Conservation (phyloP, 2,113 vertebrate genomes). For the Miniopterus natalensis region DNA sequence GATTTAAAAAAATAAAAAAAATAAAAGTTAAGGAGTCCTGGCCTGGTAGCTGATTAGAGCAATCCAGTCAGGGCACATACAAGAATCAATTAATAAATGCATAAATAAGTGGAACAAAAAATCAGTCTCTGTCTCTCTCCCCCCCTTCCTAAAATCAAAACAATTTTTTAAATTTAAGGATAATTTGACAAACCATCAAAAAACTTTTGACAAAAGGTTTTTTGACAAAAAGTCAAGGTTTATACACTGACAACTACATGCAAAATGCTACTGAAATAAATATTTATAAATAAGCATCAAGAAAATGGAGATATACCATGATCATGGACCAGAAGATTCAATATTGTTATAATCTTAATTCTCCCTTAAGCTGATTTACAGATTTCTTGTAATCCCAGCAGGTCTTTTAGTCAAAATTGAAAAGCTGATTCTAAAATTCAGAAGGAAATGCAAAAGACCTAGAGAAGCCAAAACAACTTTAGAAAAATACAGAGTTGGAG, state of each 20-base stretch:
- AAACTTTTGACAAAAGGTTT: neutral
- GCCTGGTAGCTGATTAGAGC: no score
- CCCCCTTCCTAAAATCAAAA: no score
- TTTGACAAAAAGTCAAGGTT: neutral
- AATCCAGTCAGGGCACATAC: no score
- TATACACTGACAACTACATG: neutral
- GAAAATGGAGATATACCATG: neutral
- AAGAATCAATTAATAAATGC: no score
- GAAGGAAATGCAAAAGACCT: neutral
- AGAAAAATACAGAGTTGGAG: no score
- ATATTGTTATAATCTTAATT: neutral
- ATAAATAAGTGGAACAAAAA: no score
- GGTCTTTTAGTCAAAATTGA: neutral
- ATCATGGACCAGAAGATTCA: neutral
- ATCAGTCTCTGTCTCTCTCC: no score
- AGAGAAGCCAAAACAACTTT: no score
- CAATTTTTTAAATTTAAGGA: no score
- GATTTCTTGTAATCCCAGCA: neutral
- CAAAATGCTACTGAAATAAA: neutral
- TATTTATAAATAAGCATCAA: neutral
- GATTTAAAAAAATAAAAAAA: no score
- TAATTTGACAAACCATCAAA: neutral
- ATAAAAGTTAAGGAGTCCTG: no score
- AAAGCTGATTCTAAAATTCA: neutral
- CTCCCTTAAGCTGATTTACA: neutral